Evolutionary conservation across 2,888 invertebrate species (phyloP).

Genomic region (Anarsia innoxiella): DNA sequence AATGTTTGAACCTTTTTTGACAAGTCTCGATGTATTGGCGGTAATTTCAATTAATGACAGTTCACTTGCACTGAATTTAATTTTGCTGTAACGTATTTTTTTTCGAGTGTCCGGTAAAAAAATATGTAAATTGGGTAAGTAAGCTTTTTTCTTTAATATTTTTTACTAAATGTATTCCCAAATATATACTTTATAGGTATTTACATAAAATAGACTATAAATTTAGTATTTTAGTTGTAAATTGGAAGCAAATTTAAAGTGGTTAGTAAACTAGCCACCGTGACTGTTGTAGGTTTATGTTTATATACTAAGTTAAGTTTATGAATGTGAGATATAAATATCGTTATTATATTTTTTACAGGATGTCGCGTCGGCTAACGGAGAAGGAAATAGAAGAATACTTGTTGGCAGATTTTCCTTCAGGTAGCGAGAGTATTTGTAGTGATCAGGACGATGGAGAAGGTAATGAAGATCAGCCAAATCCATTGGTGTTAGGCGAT

Average conservation of each 20-base stretch:
- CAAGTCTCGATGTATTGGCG: constrained; percentile 3
- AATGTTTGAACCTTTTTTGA: constrained; percentile 8
- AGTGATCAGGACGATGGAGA: constrained; percentile 10
- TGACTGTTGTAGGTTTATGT: constrained; percentile 7
- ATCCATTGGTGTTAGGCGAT: constrained; percentile 11
- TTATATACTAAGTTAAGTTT: constrained; percentile 3
- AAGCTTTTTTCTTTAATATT: constrained; percentile 6
- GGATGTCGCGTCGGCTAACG: constrained; percentile 6
- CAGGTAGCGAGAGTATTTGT: constrained; percentile 13
- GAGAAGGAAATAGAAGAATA: constrained; percentile 8
- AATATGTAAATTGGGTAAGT: constrained; percentile 8
- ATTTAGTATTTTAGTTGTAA: constrained; percentile 9
- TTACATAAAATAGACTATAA: constrained; percentile 5
- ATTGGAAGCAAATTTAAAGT: constrained; percentile 5
- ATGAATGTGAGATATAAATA: constrained; percentile 4
- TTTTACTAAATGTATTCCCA: constrained; percentile 8
- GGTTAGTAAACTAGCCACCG: constrained; percentile 13
- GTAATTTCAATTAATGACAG: constrained; percentile 7
- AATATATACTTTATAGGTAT: constrained; percentile 8
- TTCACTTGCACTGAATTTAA: constrained; percentile 8
- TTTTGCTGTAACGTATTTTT: constrained; percentile 10
- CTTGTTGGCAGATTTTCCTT: constrained; percentile 14
- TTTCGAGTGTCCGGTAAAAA: constrained; percentile 8
- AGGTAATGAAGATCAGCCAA: constrained; percentile 7
- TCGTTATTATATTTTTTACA: constrained; percentile 2